Base-by-base conservation (phyloP, 1,140 invertebrate species). In the Drepana arcuata region DNA sequence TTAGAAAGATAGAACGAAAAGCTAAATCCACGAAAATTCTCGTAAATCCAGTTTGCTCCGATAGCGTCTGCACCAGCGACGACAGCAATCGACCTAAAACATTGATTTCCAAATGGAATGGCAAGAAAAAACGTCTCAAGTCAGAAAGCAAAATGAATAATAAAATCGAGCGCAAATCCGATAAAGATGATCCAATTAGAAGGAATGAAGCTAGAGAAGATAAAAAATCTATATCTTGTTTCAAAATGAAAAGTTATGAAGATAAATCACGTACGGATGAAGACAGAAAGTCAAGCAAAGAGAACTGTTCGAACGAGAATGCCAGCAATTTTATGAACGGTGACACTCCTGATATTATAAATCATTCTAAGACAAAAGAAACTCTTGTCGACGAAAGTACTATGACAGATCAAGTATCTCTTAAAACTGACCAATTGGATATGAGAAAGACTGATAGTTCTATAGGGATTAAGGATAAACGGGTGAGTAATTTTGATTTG, bases 11-110 rank as follows among this genome's bases (percentile, higher is more conserved):
- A 34, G 78, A 84, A 61, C 51, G 68, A 16, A 73, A 61, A 51
- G 65, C 67, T 1, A 82, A 81, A 49, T 77, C 82, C 31, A 83
- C 82, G 9, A 84, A 84, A 59, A 84, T 83, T 32, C 49, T 79
- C 38, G 75, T 80, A 1, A 82, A 82, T 34, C 78, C 78, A 2
- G 73, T 75, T 11, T 82, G 78, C 34, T 67, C 70, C 3, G 78
- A 82, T 35, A 69, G 61, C 34, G 30, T 77, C 7, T 56, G 54
- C 14, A 66, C 63, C 2, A 80, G 75, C 18, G 79, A 83, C 38
- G 79, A 80, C 26, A 79, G 72, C 34, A 58, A 65, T 40, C 60
- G 57, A 34, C 61, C 66, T n/a, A 74, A 79, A 49, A 60, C 66
- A 15, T 38, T 43, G 18, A 58, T 31, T 40, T 57, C 59, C 7